Conservation (phyloP, 2,888 invertebrate genomes). For the Holacanthella duospinosa region DNA sequence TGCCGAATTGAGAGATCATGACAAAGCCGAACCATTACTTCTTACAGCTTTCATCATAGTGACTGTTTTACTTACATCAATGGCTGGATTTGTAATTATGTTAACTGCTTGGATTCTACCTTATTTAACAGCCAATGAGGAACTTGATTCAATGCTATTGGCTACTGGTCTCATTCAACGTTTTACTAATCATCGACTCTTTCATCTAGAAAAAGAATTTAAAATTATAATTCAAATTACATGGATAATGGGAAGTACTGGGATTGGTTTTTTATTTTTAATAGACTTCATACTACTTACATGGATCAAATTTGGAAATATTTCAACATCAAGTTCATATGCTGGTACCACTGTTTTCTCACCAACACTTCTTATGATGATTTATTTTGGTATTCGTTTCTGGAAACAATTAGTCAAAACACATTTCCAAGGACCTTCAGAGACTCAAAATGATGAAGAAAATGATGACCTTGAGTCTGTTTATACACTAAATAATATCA, state of each 20-base stretch:
- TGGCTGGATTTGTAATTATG: background rate
- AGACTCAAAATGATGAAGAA: background rate
- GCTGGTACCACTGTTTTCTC: background rate
- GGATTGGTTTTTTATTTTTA: background rate
- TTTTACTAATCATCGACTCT: background rate
- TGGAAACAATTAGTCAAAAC: background rate
- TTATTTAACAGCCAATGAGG: background rate
- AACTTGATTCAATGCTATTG: background rate
- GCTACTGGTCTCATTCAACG: background rate
- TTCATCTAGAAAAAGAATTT: background rate
- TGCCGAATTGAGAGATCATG: background rate
- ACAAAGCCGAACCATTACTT: background rate
- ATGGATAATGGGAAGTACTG: background rate
- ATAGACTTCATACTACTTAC: background rate
- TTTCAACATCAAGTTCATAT: background rate
- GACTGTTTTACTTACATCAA: background rate
- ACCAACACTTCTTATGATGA: background rate
- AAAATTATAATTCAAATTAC: background rate
- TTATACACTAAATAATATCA: background rate
- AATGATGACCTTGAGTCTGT: background rate
- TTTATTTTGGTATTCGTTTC: conserved; percentile 1
- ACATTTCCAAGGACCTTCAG: background rate
- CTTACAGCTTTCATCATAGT: background rate
- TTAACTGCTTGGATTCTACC: conserved; percentile 2
- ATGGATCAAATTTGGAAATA: background rate